Base-by-base conservation (phyloP, 1,140 invertebrate genomes). In the Papilio glaucus region DNA sequence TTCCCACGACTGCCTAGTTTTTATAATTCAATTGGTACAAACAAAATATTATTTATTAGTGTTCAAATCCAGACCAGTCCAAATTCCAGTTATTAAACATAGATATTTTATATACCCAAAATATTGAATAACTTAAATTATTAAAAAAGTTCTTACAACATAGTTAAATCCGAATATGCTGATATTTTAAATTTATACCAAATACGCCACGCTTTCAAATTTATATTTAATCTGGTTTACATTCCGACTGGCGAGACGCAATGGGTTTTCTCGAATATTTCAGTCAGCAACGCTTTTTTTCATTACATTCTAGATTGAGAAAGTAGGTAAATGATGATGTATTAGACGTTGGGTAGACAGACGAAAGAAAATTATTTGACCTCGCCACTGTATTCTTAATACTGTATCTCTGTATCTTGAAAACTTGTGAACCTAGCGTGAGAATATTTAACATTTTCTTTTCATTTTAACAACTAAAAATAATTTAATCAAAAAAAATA, bases 281-380 rank as follows among this genome's bases (percentile, higher is more conserved):
- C 21, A 24, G 9, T 53, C 18, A 53, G 42, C 42, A 9, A 2
- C 8, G 6, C 7, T 18, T 21, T 49, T 49, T 33, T 33, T 33
- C 29, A 33, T 33, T 33, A 33, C 15, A 49, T 21, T 9, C 0
- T 53, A 12, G 21, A 0, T 53, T 53, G 0, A 24, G 9, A 53
- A 53, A 53, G 15, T 49, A 49, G n/a, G n/a, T 49, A 42, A 13
- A 42, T 42, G 41, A 42, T n/a, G 13, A n/a, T n/a, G n/a, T n/a
- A n/a, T n/a, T n/a, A 15, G 41, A 42, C 6, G 3, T 15, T 42
- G 12, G 39, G 5, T 13, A 42, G 12, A 42, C 39, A 45, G n/a
- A 45, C 7, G 42, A 15, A 45, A 45, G 42, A 45, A 45, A 15
- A 45, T 45, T 21, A 49, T 49, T 45, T n/a, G n/a, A n/a, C n/a